Conservation (phyloP, 2,888 invertebrate genomes). For the Apantesis nais region DNA sequence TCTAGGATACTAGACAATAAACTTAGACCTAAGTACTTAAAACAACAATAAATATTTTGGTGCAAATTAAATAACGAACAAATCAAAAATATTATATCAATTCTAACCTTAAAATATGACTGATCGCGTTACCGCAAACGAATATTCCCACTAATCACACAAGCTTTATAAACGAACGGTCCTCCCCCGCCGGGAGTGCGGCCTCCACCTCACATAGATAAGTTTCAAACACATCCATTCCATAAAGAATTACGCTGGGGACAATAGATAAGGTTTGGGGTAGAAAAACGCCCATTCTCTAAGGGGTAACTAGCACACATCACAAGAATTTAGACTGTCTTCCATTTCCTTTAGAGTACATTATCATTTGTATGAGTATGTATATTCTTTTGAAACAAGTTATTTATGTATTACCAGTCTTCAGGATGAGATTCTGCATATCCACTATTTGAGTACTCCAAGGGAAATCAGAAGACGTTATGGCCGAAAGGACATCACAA, state of each 20-base stretch:
- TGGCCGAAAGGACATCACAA: slow-evolving; percentile 47
- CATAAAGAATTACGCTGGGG: slow-evolving; percentile 77
- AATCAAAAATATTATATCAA: slow-evolving; percentile 67
- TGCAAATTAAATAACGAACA: slow-evolving; percentile 71
- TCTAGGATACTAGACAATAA: slow-evolving; percentile 81
- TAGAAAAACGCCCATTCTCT: slow-evolving; percentile 65
- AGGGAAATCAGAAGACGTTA: slow-evolving; percentile 43
- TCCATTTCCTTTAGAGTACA: slow-evolving; percentile 39
- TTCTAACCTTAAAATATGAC: slow-evolving; percentile 69
- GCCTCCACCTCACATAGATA: slow-evolving; percentile 43
- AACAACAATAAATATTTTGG: slow-evolving; percentile 79
- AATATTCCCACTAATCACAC: slow-evolving; percentile 80
- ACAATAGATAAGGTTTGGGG: slow-evolving; percentile 71
- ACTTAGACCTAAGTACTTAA: slow-evolving; percentile 79
- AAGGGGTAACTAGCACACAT: slow-evolving; percentile 75
- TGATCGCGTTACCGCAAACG: slow-evolving; percentile 75
- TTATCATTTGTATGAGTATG: slow-evolving; percentile 18
- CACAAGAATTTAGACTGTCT: slow-evolving; percentile 61
- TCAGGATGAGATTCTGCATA: slow-evolving; percentile 30
- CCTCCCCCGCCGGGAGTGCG: slow-evolving; percentile 57
- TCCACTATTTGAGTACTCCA: slow-evolving; percentile 17
- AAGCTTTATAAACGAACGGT: slow-evolving; percentile 70
- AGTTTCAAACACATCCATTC: slow-evolving; percentile 78
- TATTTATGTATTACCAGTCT: slow-evolving; percentile 17
- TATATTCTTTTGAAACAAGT: slow-evolving; percentile 14